These are phyloP conservation scores for Plotosus lineatus DNA, from an alignment of 2,113 vertebrate genomes.

Conservation along the genomic window DNA sequence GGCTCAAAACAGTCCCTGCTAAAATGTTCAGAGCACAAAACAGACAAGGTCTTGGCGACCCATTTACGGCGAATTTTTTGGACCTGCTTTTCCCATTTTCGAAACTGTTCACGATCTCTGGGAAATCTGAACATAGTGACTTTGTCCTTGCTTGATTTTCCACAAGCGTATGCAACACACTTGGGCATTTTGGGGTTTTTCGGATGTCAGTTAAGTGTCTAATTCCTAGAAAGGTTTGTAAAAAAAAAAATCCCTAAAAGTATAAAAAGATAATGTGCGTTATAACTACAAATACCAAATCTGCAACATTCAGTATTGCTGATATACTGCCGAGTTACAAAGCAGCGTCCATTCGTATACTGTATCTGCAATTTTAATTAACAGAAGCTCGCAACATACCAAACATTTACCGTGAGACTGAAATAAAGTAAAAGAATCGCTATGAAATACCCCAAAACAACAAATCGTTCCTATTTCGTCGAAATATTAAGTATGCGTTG, in stretches of 20 bases:
- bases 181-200: slow-evolving; percentile 64
- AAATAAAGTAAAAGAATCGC: background rate
- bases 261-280: background rate
- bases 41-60: slow-evolving; percentile 63
- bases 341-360: background rate
- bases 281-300: background rate
- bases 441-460: background rate
- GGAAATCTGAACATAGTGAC: slow-evolving; percentile 72
- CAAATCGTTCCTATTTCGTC: background rate
- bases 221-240: background rate
- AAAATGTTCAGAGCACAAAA: slow-evolving; percentile 77
- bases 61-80: slow-evolving; percentile 68
- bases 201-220: background rate
- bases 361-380: background rate
- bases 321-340: background rate
- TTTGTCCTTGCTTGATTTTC: slow-evolving; percentile 66
- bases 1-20: slow-evolving; percentile 72
- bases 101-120: slow-evolving; percentile 66
- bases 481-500: background rate
- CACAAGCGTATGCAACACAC: slow-evolving; percentile 74
- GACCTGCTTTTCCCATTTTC: slow-evolving; percentile 77
- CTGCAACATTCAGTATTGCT: background rate
- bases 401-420: background rate
- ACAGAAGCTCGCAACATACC: background rate
- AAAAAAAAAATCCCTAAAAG: background rate